Base-by-base conservation (phyloP, 2,888 invertebrate species). In the Macrophya annulata region DNA sequence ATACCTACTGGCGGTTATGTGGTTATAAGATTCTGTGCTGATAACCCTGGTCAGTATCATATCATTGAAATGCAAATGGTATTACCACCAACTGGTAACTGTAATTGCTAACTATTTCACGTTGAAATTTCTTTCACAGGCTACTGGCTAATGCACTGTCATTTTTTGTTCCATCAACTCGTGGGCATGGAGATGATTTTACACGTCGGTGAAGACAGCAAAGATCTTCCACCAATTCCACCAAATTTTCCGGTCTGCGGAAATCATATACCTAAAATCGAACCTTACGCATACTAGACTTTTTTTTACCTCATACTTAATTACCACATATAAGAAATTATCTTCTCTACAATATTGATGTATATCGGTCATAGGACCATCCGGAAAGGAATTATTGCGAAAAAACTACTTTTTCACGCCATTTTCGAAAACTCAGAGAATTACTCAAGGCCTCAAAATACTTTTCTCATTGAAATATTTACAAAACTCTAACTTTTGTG, bases 121-220 rank as follows among this genome's bases (percentile, higher is more conserved):
- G 4, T 77, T 31, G 51, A 31, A 2, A 3, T 43, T 2, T 77
- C n/a, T 10, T 77, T 77, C 94, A 86, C 94, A 96, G 97, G 98
- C 84, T 97, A 96, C 92, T 98, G 98, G 98, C 93, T 98, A 85
- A 97, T 98, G 94, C 98, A 98, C 92, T 98, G 98, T 92, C 98
- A 98, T 94, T 97, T 98, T 93, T 95, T 97, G 87, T 98, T 97
- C 94, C 98, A 98, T 94, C 96, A 97, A 90, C 96, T 97, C 68
- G 97, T 97, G 88, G 98, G 98, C 87, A 98, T 98, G 98, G 96
- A 96, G 91, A 92, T 98, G 87, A 95, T 97, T 62, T 93, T 98
- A 72, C 97, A 98, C 92, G 97, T 98, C 87, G 98, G 98, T 51
- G 96, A 97, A 1, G 96, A 97, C 1, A 96, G 96, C 88, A 93